phyloP scores from a whole-genome alignment of 92 coral and sea anemone species.

The Porites cylindrica region DNA sequence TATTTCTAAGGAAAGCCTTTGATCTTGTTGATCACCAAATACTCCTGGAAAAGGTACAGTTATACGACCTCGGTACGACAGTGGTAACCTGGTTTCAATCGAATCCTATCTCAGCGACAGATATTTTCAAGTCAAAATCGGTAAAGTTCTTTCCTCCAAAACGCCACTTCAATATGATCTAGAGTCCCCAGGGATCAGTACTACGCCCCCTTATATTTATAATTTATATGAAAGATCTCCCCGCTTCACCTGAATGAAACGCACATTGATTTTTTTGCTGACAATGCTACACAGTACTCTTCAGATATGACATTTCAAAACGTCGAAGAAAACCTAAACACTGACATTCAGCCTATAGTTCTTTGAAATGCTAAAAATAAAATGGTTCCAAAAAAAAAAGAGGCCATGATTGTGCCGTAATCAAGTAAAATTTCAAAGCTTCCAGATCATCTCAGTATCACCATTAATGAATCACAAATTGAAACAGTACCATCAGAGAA shows the following conservation, averaged over 20 bases:
- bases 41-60: background rate
- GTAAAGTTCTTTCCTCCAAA: background rate
- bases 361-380: background rate
- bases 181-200: background rate
- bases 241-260: background rate
- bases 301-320: background rate
- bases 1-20: background rate
- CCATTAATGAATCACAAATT: background rate
- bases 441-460: conserved; percentile 1
- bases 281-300: background rate
- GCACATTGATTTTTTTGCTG: background rate
- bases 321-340: background rate
- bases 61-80: background rate
- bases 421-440: background rate
- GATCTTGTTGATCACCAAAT: background rate
- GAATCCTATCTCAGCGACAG: background rate
- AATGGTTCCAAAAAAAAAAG: background rate
- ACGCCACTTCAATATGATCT: background rate
- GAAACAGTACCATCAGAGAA: background rate
- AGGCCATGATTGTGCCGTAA: background rate
- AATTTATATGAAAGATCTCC: background rate
- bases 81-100: background rate
- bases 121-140: background rate
- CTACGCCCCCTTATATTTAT: background rate
- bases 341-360: background rate